phyloP scores from a whole-genome alignment of 2,797 vertebrate genomes.

The Alcedo atthis region DNA sequence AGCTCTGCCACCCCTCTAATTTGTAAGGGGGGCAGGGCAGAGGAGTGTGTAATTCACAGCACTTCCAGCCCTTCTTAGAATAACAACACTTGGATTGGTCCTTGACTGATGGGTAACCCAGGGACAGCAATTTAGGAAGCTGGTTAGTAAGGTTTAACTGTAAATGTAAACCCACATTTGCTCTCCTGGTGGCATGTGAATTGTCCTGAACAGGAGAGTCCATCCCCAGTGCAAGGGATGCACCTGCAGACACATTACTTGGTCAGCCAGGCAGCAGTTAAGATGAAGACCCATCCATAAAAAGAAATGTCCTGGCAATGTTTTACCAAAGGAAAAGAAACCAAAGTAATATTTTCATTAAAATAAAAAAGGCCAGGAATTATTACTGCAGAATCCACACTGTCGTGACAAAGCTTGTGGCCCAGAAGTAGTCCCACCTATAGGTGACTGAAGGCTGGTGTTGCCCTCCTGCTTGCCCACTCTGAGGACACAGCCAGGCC shows the following conservation, averaged over 20 bases:
- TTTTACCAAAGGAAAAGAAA: neutral
- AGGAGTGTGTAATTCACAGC: neutral
- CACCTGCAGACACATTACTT: neutral
- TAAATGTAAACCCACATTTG: neutral
- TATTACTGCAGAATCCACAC: neutral
- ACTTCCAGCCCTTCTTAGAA: neutral
- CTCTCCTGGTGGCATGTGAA: accelerated
- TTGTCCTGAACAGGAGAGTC: neutral
- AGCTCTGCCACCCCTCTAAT: neutral
- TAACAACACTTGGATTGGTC: neutral
- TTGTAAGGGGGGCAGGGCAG: neutral
- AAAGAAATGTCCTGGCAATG: neutral
- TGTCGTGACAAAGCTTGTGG: accelerated
- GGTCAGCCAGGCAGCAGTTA: neutral
- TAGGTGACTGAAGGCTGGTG: neutral
- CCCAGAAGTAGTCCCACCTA: neutral
- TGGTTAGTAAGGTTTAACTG: neutral
- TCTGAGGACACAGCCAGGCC: neutral
- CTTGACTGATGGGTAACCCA: neutral
- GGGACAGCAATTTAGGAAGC: neutral
- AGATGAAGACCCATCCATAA: neutral
- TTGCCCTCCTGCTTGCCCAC: neutral
- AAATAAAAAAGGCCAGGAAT: accelerated
- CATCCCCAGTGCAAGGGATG: neutral
- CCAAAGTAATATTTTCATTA: neutral